Conservation (phyloP, 2,113 vertebrate genomes). For the Pelusios castaneus region DNA sequence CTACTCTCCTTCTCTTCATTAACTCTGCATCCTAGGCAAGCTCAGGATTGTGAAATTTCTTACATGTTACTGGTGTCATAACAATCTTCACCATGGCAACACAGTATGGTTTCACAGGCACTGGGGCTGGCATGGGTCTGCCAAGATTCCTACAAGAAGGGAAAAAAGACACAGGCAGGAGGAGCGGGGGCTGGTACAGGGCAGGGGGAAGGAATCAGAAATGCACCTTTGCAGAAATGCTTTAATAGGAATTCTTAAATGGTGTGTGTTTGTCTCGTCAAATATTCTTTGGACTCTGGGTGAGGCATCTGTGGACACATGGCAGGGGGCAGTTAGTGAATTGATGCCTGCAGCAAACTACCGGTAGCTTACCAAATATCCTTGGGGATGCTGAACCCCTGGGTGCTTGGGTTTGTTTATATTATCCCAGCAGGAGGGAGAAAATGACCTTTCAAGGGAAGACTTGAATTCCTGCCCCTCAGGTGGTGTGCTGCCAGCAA, state of each 20-base stretch:
- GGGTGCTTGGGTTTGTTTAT: not conserved
- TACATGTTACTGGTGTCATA: slow-evolving; percentile 44
- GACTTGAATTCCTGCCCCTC: not conserved
- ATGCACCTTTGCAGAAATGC: not conserved
- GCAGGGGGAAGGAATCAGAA: not conserved
- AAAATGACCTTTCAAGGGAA: not conserved
- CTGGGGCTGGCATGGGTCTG: not conserved
- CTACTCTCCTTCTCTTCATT: not conserved
- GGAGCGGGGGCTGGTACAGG: accelerated
- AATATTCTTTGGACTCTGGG: not conserved
- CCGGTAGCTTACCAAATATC: not conserved
- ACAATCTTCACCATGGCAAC: slow-evolving; percentile 73
- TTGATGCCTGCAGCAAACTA: not conserved
- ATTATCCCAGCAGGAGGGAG: not conserved
- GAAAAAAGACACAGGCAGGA: too few species aligned
- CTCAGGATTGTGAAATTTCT: slow-evolving; percentile 5
- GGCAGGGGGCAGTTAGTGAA: not conserved
- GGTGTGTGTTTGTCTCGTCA: not conserved
- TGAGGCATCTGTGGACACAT: not conserved
- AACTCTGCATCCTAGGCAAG: slow-evolving; percentile 54
- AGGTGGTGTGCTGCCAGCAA: not conserved
- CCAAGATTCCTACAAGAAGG: not conserved
- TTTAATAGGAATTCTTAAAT: not conserved
- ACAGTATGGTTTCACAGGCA: not conserved
- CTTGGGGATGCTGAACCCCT: not conserved